Conservation (phyloP, 2,888 invertebrate species). For the Phaonia tiefii region DNA sequence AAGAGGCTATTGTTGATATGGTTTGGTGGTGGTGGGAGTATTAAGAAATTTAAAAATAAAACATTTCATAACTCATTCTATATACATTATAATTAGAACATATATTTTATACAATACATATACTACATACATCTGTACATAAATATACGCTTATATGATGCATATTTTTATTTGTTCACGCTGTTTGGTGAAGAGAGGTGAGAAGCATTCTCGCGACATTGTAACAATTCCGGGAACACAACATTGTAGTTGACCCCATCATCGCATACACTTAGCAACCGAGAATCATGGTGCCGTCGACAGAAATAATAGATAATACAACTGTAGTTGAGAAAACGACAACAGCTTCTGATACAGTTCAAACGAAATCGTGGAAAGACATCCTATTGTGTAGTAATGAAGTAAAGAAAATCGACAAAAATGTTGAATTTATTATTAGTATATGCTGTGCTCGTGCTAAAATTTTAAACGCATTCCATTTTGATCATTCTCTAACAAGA, state of each 20-base stretch:
- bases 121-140: not conserved
- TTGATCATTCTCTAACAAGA: not conserved
- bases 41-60: slow-evolving; percentile 8
- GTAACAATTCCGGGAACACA: not conserved
- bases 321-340: no score
- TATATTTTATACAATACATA: not conserved
- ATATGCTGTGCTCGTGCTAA: not conserved
- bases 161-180: not conserved
- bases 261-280: slow-evolving; percentile 5
- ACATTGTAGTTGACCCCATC: slow-evolving; percentile 7
- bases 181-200: not conserved
- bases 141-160: not conserved
- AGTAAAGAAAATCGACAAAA: not conserved
- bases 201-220: not conserved
- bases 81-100: slow-evolving; percentile 11
- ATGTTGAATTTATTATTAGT: not conserved
- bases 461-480: slow-evolving; percentile 5
- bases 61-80: not conserved
- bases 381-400: not conserved
- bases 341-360: not conserved
- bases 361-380: not conserved
- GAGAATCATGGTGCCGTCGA: not conserved
- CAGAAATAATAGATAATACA: not conserved
- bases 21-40: not conserved
- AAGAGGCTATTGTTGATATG: not conserved